Base-by-base conservation (phyloP, 2,888 invertebrate genomes). In the Harmothoe impar region DNA sequence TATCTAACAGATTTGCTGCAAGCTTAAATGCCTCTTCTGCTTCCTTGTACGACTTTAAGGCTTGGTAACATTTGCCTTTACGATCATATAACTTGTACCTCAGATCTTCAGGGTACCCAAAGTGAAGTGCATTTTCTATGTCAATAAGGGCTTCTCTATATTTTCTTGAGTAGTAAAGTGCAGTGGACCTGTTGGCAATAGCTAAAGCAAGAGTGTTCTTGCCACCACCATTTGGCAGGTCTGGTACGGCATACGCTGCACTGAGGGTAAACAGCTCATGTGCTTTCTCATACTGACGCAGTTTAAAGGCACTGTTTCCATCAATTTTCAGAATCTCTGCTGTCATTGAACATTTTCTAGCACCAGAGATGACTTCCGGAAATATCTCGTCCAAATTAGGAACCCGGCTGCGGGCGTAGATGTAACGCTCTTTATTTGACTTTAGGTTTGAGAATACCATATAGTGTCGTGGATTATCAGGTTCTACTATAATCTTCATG, bases 81-180 rank as follows among this genome's bases (percentile, higher is more conserved):
- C 98, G 96, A 25, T 97, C 95, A 90, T 97, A 96, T 89, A 98
- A 95, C 96, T 98, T 98, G 93, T 97, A 97, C 51, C 96, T 96
- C 88, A 97, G 96, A 90, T 97, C 96, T 68, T 95, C 94, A 0
- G 98, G 97, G 94, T 97, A 98, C 15, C 97, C 96, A 92, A 96
- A 96, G 54, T 96, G 92, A 62, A 95, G 92, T 17, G 95, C 94
- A 20, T 93, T 89, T 17, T 94, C 93, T 72, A 95, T 95, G 91
- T 95, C 95, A n/a, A 90, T 90, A 43, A 95, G 90, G 91, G 95
- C 94, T 5, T 93, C 91, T 0, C 93, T 90, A 91, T 95, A 94
- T 51, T 94, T 91, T 51, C 94, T 92, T 91, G 94, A 90, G 91
- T 95, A 94, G 85, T 93, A 94, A n/a, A 95, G 92, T 17, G 94